Conservation (phyloP, 2,888 invertebrate genomes). For the Orthosia incerta region DNA sequence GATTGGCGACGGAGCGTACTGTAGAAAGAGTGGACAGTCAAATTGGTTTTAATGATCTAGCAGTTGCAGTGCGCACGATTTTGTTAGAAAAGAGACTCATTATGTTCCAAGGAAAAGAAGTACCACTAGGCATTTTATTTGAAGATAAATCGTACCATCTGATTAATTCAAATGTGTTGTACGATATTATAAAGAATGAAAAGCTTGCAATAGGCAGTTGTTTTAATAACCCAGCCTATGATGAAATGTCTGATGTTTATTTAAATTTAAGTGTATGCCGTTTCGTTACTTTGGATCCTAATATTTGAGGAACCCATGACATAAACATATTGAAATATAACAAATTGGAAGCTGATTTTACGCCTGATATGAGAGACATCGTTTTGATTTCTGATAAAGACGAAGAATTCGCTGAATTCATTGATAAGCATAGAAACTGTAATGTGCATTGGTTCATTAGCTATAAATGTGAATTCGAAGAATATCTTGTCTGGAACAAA, state of each 20-base stretch:
- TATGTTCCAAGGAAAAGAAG: conserved; percentile 49
- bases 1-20: neutral
- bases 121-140: conserved; percentile 25
- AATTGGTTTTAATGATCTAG: conserved; percentile 39
- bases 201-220: conserved; percentile 36
- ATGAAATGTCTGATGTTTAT: conserved; percentile 38
- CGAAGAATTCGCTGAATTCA: conserved; percentile 26
- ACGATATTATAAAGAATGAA: conserved; percentile 48
- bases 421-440: neutral
- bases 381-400: conserved; percentile 45
- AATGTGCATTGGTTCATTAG: conserved; percentile 57
- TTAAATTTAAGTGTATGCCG: conserved; percentile 46
- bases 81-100: conserved; percentile 45
- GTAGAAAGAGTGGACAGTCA: conserved; percentile 21
- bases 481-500: conserved; percentile 42
- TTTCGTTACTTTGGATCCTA: conserved; percentile 34
- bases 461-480: too few species aligned
- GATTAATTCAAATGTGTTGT: conserved; percentile 44
- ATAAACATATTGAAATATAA: conserved; percentile 23
- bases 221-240: conserved; percentile 35
- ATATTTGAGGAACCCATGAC: neutral
- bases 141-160: conserved; percentile 22
- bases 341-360: conserved; percentile 5
- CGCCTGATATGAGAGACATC: conserved; percentile 26
- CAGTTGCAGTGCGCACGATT: conserved; percentile 5